Evolutionary conservation across 2,113 vertebrate species (phyloP).

Genomic region (Tor tambroides): DNA sequence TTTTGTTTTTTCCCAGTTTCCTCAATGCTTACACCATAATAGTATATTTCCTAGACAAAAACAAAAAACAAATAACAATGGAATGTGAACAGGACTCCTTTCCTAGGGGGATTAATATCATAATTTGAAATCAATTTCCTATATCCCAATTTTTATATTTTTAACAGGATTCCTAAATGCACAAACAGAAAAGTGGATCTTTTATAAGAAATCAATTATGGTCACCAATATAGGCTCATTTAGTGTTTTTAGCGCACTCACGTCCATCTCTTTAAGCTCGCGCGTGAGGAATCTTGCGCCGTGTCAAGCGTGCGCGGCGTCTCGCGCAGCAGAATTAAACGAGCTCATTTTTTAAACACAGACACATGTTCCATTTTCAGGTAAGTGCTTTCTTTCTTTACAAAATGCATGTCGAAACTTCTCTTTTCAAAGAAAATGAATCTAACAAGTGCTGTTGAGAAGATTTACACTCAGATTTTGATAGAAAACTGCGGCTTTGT

Average conservation of each 20-base stretch:
- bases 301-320: conserved; percentile 66
- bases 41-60: background rate
- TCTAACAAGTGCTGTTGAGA: too few relatives aligned
- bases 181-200: background rate
- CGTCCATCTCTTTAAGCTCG: conserved; percentile 4
- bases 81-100: background rate
- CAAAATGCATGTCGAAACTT: accelerated
- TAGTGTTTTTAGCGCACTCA: too few relatives aligned
- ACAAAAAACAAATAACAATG: background rate
- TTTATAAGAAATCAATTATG: background rate
- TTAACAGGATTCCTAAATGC: background rate
- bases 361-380: conserved; percentile 83
- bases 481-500: conserved; percentile 60
- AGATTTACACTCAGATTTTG: background rate
- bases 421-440: background rate
- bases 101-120: background rate
- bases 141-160: background rate
- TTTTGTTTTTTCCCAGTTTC: too few relatives aligned
- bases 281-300: background rate
- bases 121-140: background rate
- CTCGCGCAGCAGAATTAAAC: conserved; percentile 59
- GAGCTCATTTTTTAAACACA: conserved; percentile 54
- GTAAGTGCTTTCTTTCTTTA: conserved; percentile 58
- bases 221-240: too few relatives aligned
- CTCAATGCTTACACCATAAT: too few relatives aligned